phyloP scores from a whole-genome alignment of 2,797 vertebrate species.

The Selene dorsalis region DNA sequence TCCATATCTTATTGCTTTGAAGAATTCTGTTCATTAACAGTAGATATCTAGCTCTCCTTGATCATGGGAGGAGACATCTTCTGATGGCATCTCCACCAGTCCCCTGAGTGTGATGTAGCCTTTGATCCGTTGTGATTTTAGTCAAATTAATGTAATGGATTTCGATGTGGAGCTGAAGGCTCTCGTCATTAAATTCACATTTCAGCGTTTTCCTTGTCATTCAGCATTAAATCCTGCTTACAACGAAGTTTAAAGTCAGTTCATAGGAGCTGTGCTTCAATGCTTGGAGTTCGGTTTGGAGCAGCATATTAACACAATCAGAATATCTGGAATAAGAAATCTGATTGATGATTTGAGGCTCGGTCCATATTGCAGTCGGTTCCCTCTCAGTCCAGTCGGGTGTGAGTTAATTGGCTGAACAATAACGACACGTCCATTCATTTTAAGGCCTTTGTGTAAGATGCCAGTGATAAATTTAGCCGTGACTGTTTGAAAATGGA shows the following conservation, averaged over 20 bases:
- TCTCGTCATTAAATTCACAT: constrained; percentile 48
- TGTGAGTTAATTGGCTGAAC: constrained; percentile 13
- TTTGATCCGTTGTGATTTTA: constrained; percentile 66
- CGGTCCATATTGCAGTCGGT: constrained; percentile 1
- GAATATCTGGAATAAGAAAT: background rate
- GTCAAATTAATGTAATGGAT: constrained; percentile 53
- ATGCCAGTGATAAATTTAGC: constrained; percentile 32
- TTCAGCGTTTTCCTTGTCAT: constrained; percentile 6
- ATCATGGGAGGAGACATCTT: constrained; percentile 42
- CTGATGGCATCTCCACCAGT: constrained; percentile 13
- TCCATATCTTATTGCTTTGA: constrained; percentile 40
- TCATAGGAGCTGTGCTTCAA: background rate
- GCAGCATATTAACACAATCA: background rate
- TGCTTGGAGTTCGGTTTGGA: background rate
- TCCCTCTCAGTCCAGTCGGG: constrained; percentile 2
- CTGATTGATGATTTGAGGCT: constrained; percentile 4
- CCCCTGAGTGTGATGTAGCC: constrained; percentile 30
- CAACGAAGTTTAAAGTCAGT: background rate
- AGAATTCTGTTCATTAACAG: constrained; percentile 37
- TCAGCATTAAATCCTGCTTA: constrained; percentile 21
- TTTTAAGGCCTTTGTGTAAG: constrained; percentile 21
- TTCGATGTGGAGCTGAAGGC: constrained; percentile 32
- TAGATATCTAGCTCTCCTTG: constrained; percentile 42
- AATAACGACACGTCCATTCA: constrained; percentile 6
- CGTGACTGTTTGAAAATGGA: constrained; percentile 39